A percentile compares a stretch with the other conserved stretches of the same genome.
phyloP scores from a whole-genome alignment of 53 echinoderm and acorn worm genomes.

The Paracentrotus lividus region DNA sequence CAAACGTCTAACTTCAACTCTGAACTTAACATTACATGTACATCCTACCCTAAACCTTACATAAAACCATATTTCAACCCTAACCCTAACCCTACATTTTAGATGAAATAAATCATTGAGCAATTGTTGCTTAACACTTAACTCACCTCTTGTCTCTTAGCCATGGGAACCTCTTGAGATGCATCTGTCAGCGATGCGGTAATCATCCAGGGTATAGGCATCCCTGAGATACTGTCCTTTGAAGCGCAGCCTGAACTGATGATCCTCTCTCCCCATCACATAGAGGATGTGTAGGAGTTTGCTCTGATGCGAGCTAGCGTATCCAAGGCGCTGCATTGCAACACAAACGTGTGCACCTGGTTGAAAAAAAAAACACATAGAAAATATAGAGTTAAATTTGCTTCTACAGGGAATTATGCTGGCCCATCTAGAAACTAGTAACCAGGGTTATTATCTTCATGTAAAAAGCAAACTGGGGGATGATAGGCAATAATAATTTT shows the following conservation, averaged over 20 bases:
- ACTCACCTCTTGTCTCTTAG: slow-evolving; percentile 90
- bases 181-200: slow-evolving; percentile 90
- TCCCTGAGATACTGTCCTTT: slow-evolving; percentile 96
- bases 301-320: slow-evolving; percentile 92
- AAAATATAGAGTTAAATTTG: no score
- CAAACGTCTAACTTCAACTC: no score
- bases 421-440: no score
- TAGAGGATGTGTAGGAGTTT: slow-evolving; percentile 90
- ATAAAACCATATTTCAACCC: not conserved
- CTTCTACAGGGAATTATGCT: no score
- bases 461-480: no score
- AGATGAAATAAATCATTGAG: not conserved
- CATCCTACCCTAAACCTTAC: no score
- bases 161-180: slow-evolving; percentile 97
- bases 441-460: no score
- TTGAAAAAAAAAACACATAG: no score
- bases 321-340: slow-evolving; percentile 88
- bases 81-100: not conserved
- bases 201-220: slow-evolving; percentile 96
- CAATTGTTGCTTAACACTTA: no score
- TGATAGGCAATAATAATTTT: no score
- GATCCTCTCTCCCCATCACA: slow-evolving; percentile 92
- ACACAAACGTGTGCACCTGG: slow-evolving; percentile 89
- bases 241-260: slow-evolving; percentile 94
- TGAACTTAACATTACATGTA: no score